Percentiles rank a stretch among this genome's conserved stretches.
Conservation (phyloP, 2,797 vertebrate species). For the Myotis planiceps region DNA sequence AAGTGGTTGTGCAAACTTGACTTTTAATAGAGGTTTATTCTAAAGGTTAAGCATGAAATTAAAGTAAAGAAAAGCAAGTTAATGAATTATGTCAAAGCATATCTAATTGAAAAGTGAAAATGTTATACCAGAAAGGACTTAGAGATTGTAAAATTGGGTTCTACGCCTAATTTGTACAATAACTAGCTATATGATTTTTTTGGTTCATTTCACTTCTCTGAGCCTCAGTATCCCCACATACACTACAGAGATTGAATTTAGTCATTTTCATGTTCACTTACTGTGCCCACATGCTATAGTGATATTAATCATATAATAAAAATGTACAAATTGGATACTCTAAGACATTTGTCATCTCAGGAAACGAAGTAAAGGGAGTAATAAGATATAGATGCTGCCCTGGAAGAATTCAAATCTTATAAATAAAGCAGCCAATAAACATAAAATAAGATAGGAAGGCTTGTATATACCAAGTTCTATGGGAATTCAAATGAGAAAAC, state of each 20-base stretch:
- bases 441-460: neutral
- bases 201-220: neutral
- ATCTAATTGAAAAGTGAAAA: neutral
- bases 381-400: neutral
- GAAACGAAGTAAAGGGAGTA: neutral
- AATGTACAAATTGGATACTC: neutral
- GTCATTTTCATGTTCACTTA: neutral
- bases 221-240: neutral
- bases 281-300: neutral
- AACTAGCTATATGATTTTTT: neutral
- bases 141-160: neutral
- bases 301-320: neutral
- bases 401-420: neutral
- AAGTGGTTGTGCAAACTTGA: neutral
- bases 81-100: neutral
- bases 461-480: neutral
- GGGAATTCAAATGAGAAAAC: neutral
- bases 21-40: neutral
- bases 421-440: neutral
- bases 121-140: neutral
- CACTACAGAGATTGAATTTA: neutral
- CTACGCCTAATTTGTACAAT: neutral
- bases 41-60: conserved; percentile 6
- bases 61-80: neutral
- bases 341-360: neutral